Evolutionary conservation across 2,113 vertebrate species (phyloP), one percentile per base, ranked within the genome.

Genomic region (Chionodraco myersi): DNA sequence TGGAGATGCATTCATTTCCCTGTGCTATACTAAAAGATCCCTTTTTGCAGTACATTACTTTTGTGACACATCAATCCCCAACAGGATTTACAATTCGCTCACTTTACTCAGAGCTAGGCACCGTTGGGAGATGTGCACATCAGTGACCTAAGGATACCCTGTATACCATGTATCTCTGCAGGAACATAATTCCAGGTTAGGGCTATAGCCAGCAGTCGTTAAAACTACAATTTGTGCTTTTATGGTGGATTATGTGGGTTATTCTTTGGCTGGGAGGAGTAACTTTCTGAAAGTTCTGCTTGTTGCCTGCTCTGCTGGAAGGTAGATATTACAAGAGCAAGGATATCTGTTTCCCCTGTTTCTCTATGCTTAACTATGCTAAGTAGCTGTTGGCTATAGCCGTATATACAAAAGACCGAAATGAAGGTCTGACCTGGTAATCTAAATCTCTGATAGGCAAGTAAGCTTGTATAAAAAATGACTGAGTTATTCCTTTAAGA

Each of bases 391-490:
- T 54, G 10, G 15, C 58, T 75, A 2, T 41, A 47, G 56, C 21
- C 18, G 44, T 13, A 53, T 30, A 10, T 16, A 68, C 5, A 73
- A n/a, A 3, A 3, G 56, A 62, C 16, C 56, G 13, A 58, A 44
- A 54, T 62, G 7, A 54, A 6, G n/a, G 26, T 26, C 26, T 26
- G 26, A 26, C 26, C 26, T 26, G 26, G 26, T 26, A 26, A 26
- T 73, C 23, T 51, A 14, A 47, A 48, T 85, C n/a, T 59, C 15
- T 10, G 23, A 45, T 11, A 41, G 64, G 14, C 34, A 52, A 49
- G 45, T 18, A 21, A 11, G 34, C 14, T 26, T 30, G 11, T 15
- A 21, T 41, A 13, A n/a, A 21, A n/a, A 64, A 53, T 68, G 13
- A 30, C 30, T n/a, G 8, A 72, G 15, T 0, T 51, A 5, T 56